These are phyloP conservation scores for Amaurobius ferox DNA, from an alignment of 2,888 invertebrate genomes.

Conservation along the genomic window DNA sequence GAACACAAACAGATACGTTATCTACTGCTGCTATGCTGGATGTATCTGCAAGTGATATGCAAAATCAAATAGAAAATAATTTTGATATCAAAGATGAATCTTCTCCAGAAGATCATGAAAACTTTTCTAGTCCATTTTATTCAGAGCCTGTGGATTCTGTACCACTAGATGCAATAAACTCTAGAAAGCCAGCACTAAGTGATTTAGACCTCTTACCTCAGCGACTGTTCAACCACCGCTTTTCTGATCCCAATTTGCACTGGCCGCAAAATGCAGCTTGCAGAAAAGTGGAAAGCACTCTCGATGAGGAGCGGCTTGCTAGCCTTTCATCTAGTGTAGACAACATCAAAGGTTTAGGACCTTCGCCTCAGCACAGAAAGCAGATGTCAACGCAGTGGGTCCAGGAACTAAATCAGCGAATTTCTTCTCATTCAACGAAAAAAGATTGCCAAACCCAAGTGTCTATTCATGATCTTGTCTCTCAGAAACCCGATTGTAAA, in stretches of 20 bases:
- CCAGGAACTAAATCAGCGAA: slow-evolving; percentile 49
- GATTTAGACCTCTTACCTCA: slow-evolving; percentile 27
- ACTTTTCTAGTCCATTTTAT: slow-evolving; percentile 86
- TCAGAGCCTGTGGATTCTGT: slow-evolving; percentile 91
- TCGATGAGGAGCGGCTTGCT: slow-evolving; percentile 58
- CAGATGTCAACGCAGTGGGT: slow-evolving; percentile 62
- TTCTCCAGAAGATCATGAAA: slow-evolving; percentile 70
- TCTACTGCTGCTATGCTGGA: neutral
- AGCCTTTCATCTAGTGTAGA: slow-evolving; percentile 73
- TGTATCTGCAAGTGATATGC: slow-evolving; percentile 2
- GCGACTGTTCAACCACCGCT: slow-evolving; percentile 69
- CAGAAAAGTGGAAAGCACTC: slow-evolving; percentile 34
- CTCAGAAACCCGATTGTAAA: slow-evolving; percentile 20
- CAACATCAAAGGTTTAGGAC: slow-evolving; percentile 68
- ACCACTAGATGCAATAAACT: slow-evolving; percentile 9
- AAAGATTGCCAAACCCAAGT: slow-evolving; percentile 62
- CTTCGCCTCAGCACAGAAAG: slow-evolving; percentile 38
- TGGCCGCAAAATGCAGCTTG: slow-evolving; percentile 64
- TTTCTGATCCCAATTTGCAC: slow-evolving; percentile 73
- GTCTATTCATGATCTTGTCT: slow-evolving; percentile 32
- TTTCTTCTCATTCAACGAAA: slow-evolving; percentile 36
- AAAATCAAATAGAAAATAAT: slow-evolving; percentile 16
- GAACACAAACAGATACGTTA: slow-evolving; percentile 59
- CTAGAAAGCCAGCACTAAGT: neutral
- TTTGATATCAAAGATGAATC: slow-evolving; percentile 27